Evolutionary conservation across 2,113 vertebrate genomes (phyloP).

Genomic region (Tychaedon coryphoeus): DNA sequence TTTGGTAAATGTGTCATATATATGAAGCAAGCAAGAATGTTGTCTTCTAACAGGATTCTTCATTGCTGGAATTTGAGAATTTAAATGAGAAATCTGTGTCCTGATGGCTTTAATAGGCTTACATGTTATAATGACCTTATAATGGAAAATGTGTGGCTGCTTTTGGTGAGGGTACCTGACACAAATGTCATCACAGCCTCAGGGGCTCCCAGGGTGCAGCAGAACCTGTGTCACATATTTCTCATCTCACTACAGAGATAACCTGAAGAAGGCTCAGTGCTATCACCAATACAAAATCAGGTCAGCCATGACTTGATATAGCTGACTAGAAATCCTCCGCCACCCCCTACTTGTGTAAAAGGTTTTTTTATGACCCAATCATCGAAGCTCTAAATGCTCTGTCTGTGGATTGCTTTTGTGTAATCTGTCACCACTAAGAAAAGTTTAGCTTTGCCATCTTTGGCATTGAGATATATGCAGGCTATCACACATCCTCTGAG

Average conservation of each 20-base stretch:
- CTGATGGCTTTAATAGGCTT: not conserved
- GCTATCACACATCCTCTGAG: not conserved
- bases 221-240: not conserved
- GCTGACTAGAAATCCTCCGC: not conserved
- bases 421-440: not conserved
- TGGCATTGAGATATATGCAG: not conserved
- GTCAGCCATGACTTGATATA: not conserved
- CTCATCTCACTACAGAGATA: not conserved
- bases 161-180: not conserved
- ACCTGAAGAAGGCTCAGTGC: not conserved
- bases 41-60: not conserved
- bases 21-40: not conserved
- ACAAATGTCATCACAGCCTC: not conserved
- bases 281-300: not conserved
- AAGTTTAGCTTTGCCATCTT: not conserved
- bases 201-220: accelerated
- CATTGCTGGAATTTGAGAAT: not conserved
- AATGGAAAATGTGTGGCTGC: not conserved
- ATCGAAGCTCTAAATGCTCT: not conserved
- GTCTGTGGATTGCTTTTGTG: not conserved
- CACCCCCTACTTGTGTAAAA: not conserved
- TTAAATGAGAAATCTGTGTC: not conserved
- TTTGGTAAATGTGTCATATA: not conserved
- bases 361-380: not conserved
- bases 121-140: not conserved